phyloP scores from a whole-genome alignment of 2,113 vertebrate species.

The Phrynosoma platyrhinos region DNA sequence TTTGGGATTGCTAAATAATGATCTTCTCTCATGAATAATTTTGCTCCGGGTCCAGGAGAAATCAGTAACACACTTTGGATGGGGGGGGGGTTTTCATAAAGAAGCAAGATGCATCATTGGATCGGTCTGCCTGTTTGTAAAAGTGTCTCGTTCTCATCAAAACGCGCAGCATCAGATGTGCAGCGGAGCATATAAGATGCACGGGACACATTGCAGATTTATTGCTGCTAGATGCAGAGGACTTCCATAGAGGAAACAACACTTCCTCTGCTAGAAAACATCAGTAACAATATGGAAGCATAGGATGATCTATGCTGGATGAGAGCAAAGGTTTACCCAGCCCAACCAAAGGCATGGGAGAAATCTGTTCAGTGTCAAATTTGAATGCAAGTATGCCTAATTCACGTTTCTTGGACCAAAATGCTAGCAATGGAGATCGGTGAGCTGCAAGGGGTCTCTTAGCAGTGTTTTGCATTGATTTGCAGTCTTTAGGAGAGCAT shows the following conservation, averaged over 20 bases:
- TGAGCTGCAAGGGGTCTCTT: too few species aligned
- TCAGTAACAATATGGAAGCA: neutral
- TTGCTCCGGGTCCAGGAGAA: conserved; percentile 64
- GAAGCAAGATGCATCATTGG: conserved; percentile 16
- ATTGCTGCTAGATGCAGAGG: conserved; percentile 65
- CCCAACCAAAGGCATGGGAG: neutral
- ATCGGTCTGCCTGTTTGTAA: conserved; percentile 28
- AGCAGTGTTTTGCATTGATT: too few species aligned
- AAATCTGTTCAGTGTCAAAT: neutral
- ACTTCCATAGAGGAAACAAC: conserved; percentile 57
- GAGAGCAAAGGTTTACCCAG: neutral
- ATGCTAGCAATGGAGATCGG: too few species aligned
- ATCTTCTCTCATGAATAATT: conserved; percentile 69
- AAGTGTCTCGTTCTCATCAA: conserved; percentile 46
- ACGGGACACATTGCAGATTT: conserved; percentile 63
- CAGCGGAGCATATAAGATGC: conserved; percentile 37
- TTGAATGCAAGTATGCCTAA: neutral
- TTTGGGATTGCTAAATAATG: conserved; percentile 72
- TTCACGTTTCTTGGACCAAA: neutral
- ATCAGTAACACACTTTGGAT: conserved; percentile 54
- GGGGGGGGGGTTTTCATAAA: too few species aligned
- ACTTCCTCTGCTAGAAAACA: conserved; percentile 8
- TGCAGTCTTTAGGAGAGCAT: too few species aligned
- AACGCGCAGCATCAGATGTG: neutral
- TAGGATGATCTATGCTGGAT: neutral